Evolutionary conservation across 2,113 vertebrate species (phyloP).

Genomic region (Lophochroa leadbeateri): DNA sequence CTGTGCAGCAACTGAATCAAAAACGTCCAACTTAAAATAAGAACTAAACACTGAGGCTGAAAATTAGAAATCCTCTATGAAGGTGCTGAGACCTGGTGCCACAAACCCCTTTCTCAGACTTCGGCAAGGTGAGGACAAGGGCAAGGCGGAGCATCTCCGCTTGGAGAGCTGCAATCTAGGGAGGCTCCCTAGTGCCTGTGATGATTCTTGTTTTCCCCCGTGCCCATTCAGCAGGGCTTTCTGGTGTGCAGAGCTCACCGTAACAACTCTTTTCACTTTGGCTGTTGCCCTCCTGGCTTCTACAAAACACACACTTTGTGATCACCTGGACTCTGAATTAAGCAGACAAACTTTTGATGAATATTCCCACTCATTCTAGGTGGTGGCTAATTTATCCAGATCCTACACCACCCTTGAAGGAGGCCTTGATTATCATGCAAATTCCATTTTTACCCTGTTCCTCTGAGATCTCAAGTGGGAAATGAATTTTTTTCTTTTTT

Average conservation of each 20-base stretch:
- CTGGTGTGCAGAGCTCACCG: fast-evolving
- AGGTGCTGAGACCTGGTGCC: not conserved
- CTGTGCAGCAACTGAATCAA: not conserved
- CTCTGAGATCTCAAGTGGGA: not conserved
- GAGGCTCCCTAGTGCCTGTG: not conserved
- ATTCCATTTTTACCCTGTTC: not conserved
- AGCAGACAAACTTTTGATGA: not conserved
- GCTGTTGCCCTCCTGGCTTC: not conserved
- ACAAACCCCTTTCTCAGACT: not conserved
- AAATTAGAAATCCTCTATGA: not conserved
- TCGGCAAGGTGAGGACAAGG: not conserved
- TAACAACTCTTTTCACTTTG: not conserved
- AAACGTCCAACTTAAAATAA: not conserved
- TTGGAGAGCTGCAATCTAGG: not conserved
- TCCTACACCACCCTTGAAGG: not conserved
- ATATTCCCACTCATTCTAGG: not conserved
- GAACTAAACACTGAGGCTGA: not conserved
- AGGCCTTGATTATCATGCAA: not conserved
- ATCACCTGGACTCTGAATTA: not conserved
- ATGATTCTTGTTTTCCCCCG: not conserved
- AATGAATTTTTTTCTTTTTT: not conserved
- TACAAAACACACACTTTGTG: not conserved
- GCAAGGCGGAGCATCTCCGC: not conserved
- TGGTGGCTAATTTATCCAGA: not conserved
- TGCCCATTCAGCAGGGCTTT: not conserved